Evolutionary conservation across 1,140 invertebrate species (phyloP), one percentile per base, ranked within the genome.

Genomic region (Drosophila simulans): DNA sequence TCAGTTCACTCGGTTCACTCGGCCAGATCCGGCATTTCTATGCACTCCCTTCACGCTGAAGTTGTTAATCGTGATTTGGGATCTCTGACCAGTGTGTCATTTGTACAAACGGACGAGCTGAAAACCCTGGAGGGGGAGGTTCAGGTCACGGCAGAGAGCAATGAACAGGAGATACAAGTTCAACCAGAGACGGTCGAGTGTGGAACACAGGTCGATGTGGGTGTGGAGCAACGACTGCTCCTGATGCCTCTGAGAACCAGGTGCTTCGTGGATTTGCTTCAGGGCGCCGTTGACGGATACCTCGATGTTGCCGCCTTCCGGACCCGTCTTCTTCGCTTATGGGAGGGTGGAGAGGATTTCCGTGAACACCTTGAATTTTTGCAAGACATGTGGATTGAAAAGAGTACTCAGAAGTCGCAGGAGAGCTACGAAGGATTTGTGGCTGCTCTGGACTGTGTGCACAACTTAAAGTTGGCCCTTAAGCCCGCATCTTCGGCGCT

Each of bases 361-460:
- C 73, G 86, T 0, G 73, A 76, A 7, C 63, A 79, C 17, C 57
- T 90, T 7, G 86, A 90, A 11, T 40, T 85, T 1, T n/a, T 90
- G 31, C 80, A 81, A 39, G 63, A 90, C 51, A 40, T 86, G 42
- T 88, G 73, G 73, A 56, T 48, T n/a, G 62, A 76, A 2, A 63
- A 42, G 15, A 11, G 25, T 11, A 25, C 12, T 13, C 22, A 39
- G 0, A 40, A 60, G 5, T 39, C 42, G 5, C 11, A 63, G 5
- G 71, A 83, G 1, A 81, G 65, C 62, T 91, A 90, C 48, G 85
- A 92, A n/a, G 52, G 69, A 15, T 90, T 90, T 40, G 82, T 81
- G 1, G 72, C 69, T 4, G 85, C 77, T 5, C 53, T 91, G 27
- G 66, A 55, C 3, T 90, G 84, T 59, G 52, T 92, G 7, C 59